Percentiles rank a stretch among this genome's conserved stretches.
Conservation (phyloP, 1,140 invertebrate genomes). For the Drosophila navojoa region DNA sequence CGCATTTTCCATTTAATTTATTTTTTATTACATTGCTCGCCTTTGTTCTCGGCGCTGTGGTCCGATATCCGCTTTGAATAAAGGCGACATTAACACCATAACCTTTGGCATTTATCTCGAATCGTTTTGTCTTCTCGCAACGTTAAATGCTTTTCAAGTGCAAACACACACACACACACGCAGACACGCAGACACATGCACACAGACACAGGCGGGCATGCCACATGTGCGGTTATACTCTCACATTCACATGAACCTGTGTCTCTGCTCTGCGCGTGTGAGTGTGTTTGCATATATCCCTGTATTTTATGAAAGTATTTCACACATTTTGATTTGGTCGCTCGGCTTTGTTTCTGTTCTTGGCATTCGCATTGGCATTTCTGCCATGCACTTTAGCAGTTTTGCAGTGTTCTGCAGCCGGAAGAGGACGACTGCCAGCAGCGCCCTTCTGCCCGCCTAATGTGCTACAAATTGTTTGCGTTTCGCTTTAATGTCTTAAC, state of each 20-base stretch:
- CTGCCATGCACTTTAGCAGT: constrained; percentile 47
- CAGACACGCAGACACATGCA: background rate
- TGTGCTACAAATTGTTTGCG: constrained; percentile 36
- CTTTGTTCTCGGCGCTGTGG: constrained; percentile 59
- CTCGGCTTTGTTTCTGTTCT: constrained; percentile 47
- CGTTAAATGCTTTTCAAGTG: constrained; percentile 66
- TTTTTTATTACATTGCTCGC: constrained; percentile 70
- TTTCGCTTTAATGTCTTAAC: constrained; percentile 45
- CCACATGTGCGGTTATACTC: constrained; percentile 35
- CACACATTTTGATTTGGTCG: constrained; percentile 49
- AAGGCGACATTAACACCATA: constrained; percentile 81
- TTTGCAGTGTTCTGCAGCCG: constrained; percentile 40
- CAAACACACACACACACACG: constrained; percentile 34
- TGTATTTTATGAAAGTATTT: constrained; percentile 51
- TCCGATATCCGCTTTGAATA: constrained; percentile 79
- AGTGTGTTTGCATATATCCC: constrained; percentile 13
- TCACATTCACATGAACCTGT: constrained; percentile 8
- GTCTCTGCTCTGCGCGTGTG: background rate
- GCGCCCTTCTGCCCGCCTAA: background rate
- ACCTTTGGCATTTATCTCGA: constrained; percentile 75
- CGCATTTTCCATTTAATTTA: constrained; percentile 82
- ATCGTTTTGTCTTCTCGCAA: constrained; percentile 37
- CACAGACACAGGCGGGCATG: constrained; percentile 13
- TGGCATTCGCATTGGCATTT: constrained; percentile 53
- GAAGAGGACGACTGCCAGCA: constrained; percentile 40